Conservation (phyloP, 2,888 invertebrate species). For the Diploptera punctata region DNA sequence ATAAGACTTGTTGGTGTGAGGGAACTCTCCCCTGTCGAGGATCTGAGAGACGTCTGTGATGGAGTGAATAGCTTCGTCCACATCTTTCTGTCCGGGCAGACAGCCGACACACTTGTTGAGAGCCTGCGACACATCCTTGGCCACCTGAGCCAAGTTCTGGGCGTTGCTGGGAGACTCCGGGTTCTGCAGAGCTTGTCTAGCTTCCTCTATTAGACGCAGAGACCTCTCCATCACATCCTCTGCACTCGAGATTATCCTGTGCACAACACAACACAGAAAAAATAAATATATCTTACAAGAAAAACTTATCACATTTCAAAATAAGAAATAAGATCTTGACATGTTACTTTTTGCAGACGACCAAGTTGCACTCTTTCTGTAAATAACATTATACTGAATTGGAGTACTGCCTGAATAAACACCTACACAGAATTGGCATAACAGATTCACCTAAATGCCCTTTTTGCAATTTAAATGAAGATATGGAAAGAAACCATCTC, state of each 20-base stretch:
- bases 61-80: conserved; percentile 86
- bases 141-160: conserved; percentile 72
- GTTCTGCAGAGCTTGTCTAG: conserved; percentile 74
- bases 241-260: conserved; percentile 62
- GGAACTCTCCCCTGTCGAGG: conserved; percentile 76
- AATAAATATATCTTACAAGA: too few relatives aligned
- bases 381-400: too few relatives aligned
- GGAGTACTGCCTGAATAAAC: too few relatives aligned
- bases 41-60: conserved; percentile 75
- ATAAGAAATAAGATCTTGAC: too few relatives aligned
- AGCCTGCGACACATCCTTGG: conserved; percentile 72
- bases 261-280: too few relatives aligned
- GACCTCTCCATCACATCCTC: conserved; percentile 83
- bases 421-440: too few relatives aligned
- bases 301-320: too few relatives aligned
- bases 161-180: conserved; percentile 64
- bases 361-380: too few relatives aligned
- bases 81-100: conserved; percentile 91
- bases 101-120: conserved; percentile 78
- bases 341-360: too few relatives aligned
- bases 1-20: conserved; percentile 74
- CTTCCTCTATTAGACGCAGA: conserved; percentile 79
- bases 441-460: too few relatives aligned
- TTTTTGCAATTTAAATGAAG: too few relatives aligned
- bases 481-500: too few relatives aligned